Base-by-base conservation (phyloP, 2,113 vertebrate genomes). In the Clinocottus analis region DNA sequence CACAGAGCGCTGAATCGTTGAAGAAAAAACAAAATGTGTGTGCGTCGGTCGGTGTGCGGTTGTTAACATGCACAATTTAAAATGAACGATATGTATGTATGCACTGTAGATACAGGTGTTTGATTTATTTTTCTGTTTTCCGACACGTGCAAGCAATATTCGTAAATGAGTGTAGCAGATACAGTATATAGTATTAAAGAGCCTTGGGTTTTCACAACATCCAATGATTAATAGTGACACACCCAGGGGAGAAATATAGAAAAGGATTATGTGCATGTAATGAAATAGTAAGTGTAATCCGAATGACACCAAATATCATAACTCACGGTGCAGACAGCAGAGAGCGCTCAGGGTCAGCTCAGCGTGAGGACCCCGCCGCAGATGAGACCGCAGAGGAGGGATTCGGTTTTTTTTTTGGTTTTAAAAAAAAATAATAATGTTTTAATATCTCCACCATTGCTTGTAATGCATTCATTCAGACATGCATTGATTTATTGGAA, bases 261-360 rank as follows among this genome's bases (percentile, higher is more conserved):
- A 88, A 47, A 82, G 80, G 87, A 91, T 92, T 94, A 92, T 93
- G 88, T 89, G 87, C 91, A 87, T 93, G 91, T 92, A 93, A 95
- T 95, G 92, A 95, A 94, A 95, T 95, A 94, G 94, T 94, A 91
- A 90, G 89, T 79, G 82, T 94, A 94, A 95, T 94, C 93, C 89
- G 7, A 83, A 88, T 78, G 86, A 91, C 90, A 92, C 87, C 90
- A 90, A 92, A 94, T 93, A 92, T 93, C 93, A 93, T 95, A 95
- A 95, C 92, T 94, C 95, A 92, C 27, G 31, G 68, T 63, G 82
- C 87, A 87, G 90, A 85, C 81, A 55, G 80, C 69, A 41, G 83
- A 19, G 77, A 79, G 79, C 23, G 87, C 87, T 92, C 91, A 91
- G 93, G 94, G 93, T 95, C 93, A 93, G 88, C 75, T 53, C 73